Base-by-base conservation (phyloP, 2,113 vertebrate genomes). In the Scolopax mira region DNA sequence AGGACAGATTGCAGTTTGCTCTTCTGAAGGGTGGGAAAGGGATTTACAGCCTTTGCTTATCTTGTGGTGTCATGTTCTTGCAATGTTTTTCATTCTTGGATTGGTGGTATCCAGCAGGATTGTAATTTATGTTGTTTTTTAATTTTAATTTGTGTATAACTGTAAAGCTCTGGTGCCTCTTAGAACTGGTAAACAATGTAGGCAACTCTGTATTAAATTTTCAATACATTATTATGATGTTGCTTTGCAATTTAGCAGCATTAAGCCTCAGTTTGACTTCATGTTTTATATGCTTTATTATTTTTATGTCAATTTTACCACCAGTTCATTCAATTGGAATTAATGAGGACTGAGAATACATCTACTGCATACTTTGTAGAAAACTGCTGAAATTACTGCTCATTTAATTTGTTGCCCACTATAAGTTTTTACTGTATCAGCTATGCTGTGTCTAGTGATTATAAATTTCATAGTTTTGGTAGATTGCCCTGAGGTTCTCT, bases 301-400 rank as follows among this genome's bases (percentile, higher is more conserved):
- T 92, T 90, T 95, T 92, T 89, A 84, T 88, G 80, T 72, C 86
- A 67, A 18, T 92, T 92, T 93, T 90, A 87, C 75, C 52, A 64
- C 21, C 72, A 86, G 48, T 74, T 61, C 60, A 30, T 55, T 92
- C 72, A 94, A 55, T 93, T 94, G 69, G 83, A 96, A 94, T 94
- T 88, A 90, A 92, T 88, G 83, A 93, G 52, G 52, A 93, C 9
- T 93, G 85, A 93, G 83, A 89, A 90, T 52, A 55, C 15, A 74
- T 94, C 48, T 90, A 84, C 79, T 62, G 46, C 72, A 60, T 27
- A 71, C n/a, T 81, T 89, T 37, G 65, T 64, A 67, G 79, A n/a
- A 87, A 90, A 89, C 39, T 78, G 39, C 72, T 86, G 58, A 54
- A 93, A 92, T 88, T 93, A 88, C 64, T 70, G 67, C 79, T 80